Evolutionary conservation across 2,113 vertebrate genomes (phyloP).

Genomic region (Murina feae): DNA sequence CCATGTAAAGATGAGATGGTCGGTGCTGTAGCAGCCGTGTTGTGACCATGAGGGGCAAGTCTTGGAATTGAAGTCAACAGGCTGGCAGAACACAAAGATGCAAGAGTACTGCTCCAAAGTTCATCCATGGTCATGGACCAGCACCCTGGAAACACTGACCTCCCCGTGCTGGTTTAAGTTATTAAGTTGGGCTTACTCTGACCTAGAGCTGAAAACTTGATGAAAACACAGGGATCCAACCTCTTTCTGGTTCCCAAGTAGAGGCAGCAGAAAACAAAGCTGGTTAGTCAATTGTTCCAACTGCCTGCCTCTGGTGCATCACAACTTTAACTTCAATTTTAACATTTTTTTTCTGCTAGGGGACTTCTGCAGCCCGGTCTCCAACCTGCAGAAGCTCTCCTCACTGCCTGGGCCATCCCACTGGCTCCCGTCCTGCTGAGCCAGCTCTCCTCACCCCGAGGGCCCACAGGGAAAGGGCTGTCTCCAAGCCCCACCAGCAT

Average conservation of each 20-base stretch:
- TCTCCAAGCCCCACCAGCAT: background rate
- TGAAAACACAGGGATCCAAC: too few species aligned
- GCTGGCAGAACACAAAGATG: background rate
- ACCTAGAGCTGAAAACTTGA: background rate
- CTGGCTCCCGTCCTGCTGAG: background rate
- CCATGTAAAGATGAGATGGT: background rate
- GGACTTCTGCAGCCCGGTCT: rapidly evolving
- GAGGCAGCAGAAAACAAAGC: background rate
- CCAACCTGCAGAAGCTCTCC: too few species aligned
- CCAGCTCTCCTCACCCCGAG: background rate
- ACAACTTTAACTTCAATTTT: background rate
- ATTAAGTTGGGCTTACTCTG: background rate
- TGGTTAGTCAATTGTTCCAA: background rate
- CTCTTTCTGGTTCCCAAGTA: background rate
- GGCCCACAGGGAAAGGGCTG: rapidly evolving
- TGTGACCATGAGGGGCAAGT: background rate
- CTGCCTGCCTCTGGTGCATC: too few species aligned
- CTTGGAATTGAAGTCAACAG: background rate
- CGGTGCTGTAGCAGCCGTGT: background rate
- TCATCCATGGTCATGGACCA: rapidly evolving
- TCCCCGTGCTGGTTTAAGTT: background rate
- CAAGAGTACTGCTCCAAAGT: too few species aligned
- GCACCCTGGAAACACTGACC: background rate
- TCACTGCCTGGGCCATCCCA: rapidly evolving
- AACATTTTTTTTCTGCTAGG: background rate